Base-by-base conservation (phyloP, 2,888 invertebrate species). In the Stramonita haemastoma region DNA sequence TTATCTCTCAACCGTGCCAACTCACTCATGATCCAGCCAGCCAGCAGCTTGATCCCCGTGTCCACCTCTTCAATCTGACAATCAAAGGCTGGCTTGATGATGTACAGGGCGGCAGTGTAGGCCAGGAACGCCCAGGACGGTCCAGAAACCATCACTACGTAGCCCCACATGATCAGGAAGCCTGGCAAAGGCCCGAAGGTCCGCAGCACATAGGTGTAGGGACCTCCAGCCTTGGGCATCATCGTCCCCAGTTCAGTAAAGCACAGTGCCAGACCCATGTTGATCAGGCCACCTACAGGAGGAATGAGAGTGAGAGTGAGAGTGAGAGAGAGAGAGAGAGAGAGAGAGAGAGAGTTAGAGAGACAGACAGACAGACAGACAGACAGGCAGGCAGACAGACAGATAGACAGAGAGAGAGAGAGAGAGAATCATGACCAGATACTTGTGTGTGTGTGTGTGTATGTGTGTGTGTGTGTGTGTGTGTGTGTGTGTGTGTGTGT, bases 261-360 rank as follows among this genome's bases (percentile, higher is more conserved):
- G 15, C 97, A 97, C 89, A 98, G 95, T 0, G 98, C 93, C 56
- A 92, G 90, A 11, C 92, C 92, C 32, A 94, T 79, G 85, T 95
- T 94, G 96, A 99, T 97, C 96, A 98, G 96, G 94, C 99, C 99
- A 96, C 99, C 99, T 89, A n/a, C n/a, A n/a, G n/a, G n/a, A 70
- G 17, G 19, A 13, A 17, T n/a, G 8, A 57, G 19, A 15, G 15
- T 57, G 4, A 17, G 8, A 1, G n/a, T n/a, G n/a, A n/a, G n/a
- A n/a, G n/a, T n/a, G n/a, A n/a, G n/a, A n/a, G n/a, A n/a, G n/a
- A n/a, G n/a, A n/a, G n/a, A n/a, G n/a, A n/a, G n/a, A n/a, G n/a
- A n/a, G n/a, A n/a, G n/a, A n/a, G n/a, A n/a, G n/a, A n/a, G n/a
- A n/a, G n/a, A n/a, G n/a, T n/a, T n/a, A n/a, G n/a, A n/a, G n/a